A percentile compares a stretch with the other conserved stretches of the same genome.
phyloP scores from a whole-genome alignment of 2,797 vertebrate species.

The Squalus acanthias region DNA sequence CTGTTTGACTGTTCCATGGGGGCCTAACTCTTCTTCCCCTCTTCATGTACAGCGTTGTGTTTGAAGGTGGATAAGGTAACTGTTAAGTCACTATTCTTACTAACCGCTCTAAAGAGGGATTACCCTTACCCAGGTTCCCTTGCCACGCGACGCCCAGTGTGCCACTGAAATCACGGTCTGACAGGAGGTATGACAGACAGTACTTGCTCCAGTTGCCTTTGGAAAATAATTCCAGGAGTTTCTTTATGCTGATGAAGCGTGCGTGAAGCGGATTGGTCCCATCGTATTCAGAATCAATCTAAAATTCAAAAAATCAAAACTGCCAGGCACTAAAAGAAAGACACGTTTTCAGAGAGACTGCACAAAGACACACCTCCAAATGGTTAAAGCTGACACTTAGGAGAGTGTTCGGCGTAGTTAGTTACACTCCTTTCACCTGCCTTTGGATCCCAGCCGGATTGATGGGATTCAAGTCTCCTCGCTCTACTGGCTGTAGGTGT shows the following conservation, averaged over 20 bases:
- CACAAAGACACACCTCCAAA: neutral
- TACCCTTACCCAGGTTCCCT: slow-evolving; percentile 60
- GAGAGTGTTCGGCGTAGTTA: neutral
- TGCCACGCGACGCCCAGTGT: slow-evolving; percentile 71
- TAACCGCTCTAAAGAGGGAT: neutral
- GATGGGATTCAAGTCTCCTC: neutral
- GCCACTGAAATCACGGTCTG: slow-evolving; percentile 70
- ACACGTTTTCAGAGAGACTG: neutral
- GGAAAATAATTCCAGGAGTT: slow-evolving; percentile 66
- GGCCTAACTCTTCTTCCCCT: neutral
- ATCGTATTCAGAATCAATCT: slow-evolving; percentile 60
- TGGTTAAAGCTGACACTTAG: neutral
- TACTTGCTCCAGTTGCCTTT: slow-evolving; percentile 64
- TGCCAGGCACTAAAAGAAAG: neutral
- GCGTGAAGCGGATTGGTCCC: slow-evolving; percentile 50
- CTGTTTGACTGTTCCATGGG: neutral
- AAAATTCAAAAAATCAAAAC: neutral
- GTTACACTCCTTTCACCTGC: no score
- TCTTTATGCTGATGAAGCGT: slow-evolving; percentile 65
- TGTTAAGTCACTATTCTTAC: neutral
- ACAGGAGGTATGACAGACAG: slow-evolving; percentile 75
- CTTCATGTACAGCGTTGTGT: neutral
- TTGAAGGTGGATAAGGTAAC: neutral
- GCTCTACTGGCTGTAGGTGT: no score
- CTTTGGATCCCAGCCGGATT: neutral